Evolutionary conservation across 2,113 vertebrate species (phyloP).

Genomic region (Myiozetetes cayanensis): DNA sequence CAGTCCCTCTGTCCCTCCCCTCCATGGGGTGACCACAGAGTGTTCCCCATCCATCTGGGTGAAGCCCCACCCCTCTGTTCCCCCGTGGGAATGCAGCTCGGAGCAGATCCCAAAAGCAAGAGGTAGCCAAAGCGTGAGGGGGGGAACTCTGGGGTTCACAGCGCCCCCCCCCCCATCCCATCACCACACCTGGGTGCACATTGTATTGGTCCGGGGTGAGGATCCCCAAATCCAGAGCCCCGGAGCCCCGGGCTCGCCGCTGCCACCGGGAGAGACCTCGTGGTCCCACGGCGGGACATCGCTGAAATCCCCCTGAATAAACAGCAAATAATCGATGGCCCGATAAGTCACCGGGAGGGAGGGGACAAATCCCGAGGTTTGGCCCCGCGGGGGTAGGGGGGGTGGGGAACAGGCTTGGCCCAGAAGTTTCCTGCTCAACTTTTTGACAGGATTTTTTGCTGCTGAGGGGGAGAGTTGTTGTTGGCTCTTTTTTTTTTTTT

Average conservation of each 20-base stretch:
- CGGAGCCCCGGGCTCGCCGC: not conserved
- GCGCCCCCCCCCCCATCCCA: not conserved
- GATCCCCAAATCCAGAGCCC: not conserved
- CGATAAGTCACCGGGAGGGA: not conserved
- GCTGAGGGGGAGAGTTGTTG: not conserved
- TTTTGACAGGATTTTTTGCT: not conserved
- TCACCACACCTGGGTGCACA: rapidly evolving
- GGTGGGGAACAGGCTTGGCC: not conserved
- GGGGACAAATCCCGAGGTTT: not conserved
- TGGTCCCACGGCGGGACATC: not conserved
- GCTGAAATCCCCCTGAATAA: not conserved
- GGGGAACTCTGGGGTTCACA: not conserved
- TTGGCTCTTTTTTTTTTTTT: not conserved
- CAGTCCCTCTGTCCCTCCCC: not conserved
- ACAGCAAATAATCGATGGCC: not conserved
- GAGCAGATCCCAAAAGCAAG: not conserved
- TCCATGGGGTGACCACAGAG: not conserved
- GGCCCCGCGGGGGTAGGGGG: not conserved
- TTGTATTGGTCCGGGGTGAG: rapidly evolving
- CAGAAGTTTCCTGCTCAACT: slow-evolving; percentile 27
- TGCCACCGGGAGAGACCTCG: not conserved
- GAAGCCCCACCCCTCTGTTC: not conserved
- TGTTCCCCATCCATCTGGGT: not conserved
- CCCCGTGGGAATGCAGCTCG: not conserved
- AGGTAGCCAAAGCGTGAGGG: not conserved